Percentiles rank a stretch among this genome's conserved stretches.
Conservation (phyloP, 2,888 invertebrate genomes). For the Athalia circularis region DNA sequence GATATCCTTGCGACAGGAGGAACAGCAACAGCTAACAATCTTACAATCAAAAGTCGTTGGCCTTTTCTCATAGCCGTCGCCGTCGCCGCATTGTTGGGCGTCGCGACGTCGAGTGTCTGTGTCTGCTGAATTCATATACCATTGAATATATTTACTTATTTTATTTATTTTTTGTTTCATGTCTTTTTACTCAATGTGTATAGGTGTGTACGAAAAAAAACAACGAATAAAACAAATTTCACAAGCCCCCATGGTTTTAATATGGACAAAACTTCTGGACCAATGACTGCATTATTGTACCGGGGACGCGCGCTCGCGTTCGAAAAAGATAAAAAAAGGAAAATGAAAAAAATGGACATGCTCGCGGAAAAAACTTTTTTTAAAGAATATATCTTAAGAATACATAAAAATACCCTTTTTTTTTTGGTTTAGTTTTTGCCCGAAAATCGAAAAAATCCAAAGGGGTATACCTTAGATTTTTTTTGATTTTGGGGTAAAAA, state of each 20-base stretch:
- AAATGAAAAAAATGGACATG: no score
- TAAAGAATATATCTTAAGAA: no score
- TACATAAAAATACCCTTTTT: no score
- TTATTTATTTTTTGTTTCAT: not conserved
- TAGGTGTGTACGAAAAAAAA: not conserved
- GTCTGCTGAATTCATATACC: not conserved
- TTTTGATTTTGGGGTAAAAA: no score
- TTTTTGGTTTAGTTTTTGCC: no score
- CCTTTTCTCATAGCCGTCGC: not conserved
- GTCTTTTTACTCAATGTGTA: not conserved
- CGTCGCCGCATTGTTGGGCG: no score
- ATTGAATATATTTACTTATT: not conserved
- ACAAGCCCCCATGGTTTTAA: not conserved
- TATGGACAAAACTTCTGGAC: not conserved
- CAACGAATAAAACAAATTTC: not conserved
- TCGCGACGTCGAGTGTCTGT: no score
- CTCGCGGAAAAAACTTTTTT: no score
- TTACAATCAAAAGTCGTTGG: conserved; percentile 19
- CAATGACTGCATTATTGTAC: not conserved
- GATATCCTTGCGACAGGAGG: not conserved
- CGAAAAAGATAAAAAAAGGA: no score
- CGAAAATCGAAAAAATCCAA: no score
- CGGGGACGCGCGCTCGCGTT: no score
- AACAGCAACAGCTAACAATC: not conserved
- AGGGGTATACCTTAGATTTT: no score